A percentile compares a stretch with the other conserved stretches of the same genome.
Evolutionary conservation across 2,113 vertebrate genomes (phyloP).

Genomic region (Tonatia bakeri): DNA sequence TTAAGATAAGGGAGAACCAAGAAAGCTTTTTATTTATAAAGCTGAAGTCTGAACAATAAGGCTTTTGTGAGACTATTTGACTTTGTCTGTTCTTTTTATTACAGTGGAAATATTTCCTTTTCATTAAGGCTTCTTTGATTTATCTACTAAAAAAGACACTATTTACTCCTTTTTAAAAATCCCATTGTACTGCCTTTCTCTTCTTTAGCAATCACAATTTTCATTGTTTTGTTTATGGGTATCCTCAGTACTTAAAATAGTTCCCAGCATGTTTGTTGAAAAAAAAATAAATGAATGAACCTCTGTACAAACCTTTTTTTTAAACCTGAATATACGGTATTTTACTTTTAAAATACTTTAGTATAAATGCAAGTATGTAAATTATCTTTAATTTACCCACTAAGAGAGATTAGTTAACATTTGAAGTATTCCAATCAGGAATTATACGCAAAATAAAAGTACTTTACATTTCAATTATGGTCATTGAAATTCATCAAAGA

Average conservation of each 20-base stretch:
- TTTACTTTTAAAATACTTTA: background rate
- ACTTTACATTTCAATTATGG: background rate
- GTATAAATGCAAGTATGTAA: background rate
- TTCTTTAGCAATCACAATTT: background rate
- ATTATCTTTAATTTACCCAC: background rate
- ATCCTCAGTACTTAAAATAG: background rate
- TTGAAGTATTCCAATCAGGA: background rate
- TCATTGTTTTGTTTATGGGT: background rate
- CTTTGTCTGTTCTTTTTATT: background rate
- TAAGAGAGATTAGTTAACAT: background rate
- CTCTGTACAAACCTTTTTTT: background rate
- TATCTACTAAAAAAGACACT: background rate
- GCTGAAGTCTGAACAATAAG: background rate
- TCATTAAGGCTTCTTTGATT: background rate
- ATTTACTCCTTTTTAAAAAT: background rate
- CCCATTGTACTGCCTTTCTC: background rate
- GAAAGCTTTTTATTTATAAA: background rate
- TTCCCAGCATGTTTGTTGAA: background rate
- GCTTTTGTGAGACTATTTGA: background rate
- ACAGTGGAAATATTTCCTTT: background rate
- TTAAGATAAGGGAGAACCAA: background rate
- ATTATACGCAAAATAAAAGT: background rate
- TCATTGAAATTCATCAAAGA: background rate
- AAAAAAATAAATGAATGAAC: background rate
- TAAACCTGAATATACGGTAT: background rate